These are phyloP conservation scores for Deroptyus accipitrinus DNA, from an alignment of 2,113 vertebrate genomes.

Conservation along the genomic window DNA sequence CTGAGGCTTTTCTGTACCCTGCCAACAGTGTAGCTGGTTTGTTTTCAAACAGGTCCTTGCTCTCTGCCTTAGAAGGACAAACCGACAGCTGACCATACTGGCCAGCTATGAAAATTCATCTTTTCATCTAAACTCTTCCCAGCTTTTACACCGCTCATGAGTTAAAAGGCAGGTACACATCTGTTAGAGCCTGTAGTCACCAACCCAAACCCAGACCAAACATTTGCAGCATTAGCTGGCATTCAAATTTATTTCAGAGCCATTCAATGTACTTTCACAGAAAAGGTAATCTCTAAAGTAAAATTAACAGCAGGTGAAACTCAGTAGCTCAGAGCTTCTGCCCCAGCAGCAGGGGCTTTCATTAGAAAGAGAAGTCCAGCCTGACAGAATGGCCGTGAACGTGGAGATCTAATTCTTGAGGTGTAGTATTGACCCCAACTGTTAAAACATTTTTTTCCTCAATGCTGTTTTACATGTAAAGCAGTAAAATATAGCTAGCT, in stretches of 20 bases:
- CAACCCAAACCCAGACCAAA: not conserved
- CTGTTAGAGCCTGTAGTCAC: not conserved
- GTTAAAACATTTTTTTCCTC: not conserved
- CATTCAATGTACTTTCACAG: not conserved
- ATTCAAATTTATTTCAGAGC: not conserved
- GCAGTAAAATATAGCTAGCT: not conserved
- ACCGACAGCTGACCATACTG: not conserved
- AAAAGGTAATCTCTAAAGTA: not conserved
- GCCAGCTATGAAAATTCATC: not conserved
- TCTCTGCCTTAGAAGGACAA: not conserved
- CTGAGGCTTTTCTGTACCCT: not conserved
- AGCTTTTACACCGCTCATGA: not conserved
- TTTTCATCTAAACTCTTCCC: not conserved
- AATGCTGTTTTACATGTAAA: not conserved
- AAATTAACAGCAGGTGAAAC: not conserved
- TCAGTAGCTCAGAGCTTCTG: not conserved
- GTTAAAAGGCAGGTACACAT: not conserved
- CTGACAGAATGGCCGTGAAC: not conserved
- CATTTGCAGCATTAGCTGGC: not conserved
- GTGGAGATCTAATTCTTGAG: not conserved
- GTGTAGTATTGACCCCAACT: not conserved
- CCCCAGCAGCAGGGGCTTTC: not conserved
- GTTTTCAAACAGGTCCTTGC: not conserved
- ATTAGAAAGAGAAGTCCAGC: not conserved
- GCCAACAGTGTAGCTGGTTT: accelerated